Percentiles rank a stretch among this genome's conserved stretches.
Conservation (phyloP, 2,113 vertebrate species). For the Etheostoma spectabile region DNA sequence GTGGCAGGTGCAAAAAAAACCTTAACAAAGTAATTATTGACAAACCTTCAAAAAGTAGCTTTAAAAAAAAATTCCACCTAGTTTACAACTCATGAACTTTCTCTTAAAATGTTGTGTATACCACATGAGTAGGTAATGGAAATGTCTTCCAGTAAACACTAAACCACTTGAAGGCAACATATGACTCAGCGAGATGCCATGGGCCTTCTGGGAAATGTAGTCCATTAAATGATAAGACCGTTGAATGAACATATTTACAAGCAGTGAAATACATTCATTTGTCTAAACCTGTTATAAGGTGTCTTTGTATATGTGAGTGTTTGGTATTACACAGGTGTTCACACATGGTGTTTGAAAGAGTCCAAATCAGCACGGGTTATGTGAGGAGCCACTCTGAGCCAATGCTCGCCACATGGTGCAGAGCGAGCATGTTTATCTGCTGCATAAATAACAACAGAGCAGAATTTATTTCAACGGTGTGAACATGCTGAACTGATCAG, state of each 20-base stretch:
- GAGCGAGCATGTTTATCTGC: slow-evolving; percentile 23
- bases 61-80: neutral
- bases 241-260: slow-evolving; percentile 33
- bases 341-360: neutral
- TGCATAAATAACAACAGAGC: slow-evolving; percentile 24
- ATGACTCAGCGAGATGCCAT: neutral
- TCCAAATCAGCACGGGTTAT: neutral
- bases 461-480: neutral
- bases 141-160: neutral
- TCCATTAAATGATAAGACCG: neutral
- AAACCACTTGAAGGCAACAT: slow-evolving; percentile 15
- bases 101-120: neutral
- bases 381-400: neutral
- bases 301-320: slow-evolving; percentile 13
- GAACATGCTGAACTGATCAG: slow-evolving; percentile 14
- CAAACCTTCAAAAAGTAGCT: too few relatives aligned
- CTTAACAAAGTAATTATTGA: too few relatives aligned
- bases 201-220: slow-evolving; percentile 32
- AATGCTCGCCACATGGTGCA: neutral
- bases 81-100: neutral
- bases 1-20: too few relatives aligned
- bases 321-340: slow-evolving; percentile 4
- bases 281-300: slow-evolving; percentile 3
- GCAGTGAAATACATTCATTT: neutral
- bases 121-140: neutral